phyloP scores from a whole-genome alignment of 2,888 invertebrate species.

The Glyphotaelius pellucidus region DNA sequence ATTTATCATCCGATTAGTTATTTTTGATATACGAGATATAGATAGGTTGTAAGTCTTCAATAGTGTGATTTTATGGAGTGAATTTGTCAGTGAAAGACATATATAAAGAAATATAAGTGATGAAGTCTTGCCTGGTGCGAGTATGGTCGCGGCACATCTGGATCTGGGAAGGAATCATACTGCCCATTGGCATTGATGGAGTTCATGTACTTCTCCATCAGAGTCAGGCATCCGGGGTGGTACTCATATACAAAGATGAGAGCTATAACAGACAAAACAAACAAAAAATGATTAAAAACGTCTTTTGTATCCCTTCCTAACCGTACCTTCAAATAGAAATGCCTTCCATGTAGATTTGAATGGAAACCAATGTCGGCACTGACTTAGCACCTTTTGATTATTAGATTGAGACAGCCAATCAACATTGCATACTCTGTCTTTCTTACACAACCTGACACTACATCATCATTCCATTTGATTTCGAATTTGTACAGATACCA shows the following conservation, averaged over 20 bases:
- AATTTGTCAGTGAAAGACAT: background rate
- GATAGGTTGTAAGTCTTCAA: background rate
- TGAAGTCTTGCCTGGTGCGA: conserved; percentile 80
- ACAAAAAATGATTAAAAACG: conserved; percentile 37
- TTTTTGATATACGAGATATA: no score
- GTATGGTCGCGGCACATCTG: conserved; percentile 87
- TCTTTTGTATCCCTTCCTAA: background rate
- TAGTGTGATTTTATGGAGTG: background rate
- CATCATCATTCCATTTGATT: background rate
- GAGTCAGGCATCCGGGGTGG: conserved; percentile 92
- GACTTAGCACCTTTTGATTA: no score
- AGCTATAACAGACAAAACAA: conserved; percentile 78
- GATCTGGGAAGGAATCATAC: conserved; percentile 86
- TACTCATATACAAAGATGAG: conserved; percentile 98
- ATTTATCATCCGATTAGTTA: no score
- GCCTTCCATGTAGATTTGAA: no score
- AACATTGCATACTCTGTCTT: no score
- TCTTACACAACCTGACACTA: no score
- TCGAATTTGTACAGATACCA: background rate
- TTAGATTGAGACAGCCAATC: no score
- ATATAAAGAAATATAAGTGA: background rate
- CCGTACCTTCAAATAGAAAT: no score
- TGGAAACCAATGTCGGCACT: no score
- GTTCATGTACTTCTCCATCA: conserved; percentile 91
- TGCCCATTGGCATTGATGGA: conserved; percentile 68